Percentiles rank a stretch among this genome's conserved stretches.
These are phyloP conservation scores for Cliona cf. orientalis DNA, from an alignment of 37 sponge, comb jelly and placozoan genomes.

Conservation along the genomic window DNA sequence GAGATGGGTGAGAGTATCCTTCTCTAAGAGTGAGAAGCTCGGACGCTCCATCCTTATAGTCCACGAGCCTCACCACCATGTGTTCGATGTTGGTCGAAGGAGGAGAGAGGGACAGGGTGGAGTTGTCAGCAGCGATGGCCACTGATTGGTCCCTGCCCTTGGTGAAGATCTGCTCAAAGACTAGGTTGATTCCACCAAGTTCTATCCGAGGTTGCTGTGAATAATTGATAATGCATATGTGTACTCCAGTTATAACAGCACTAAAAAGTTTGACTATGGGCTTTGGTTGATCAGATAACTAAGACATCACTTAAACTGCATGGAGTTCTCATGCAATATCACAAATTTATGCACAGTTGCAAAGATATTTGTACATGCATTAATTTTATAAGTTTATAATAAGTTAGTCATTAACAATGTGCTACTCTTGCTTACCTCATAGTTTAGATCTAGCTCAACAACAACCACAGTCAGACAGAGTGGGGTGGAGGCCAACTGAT, in stretches of 20 bases:
- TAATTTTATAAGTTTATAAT: too few relatives aligned
- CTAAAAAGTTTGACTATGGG: not conserved
- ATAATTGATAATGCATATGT: not conserved
- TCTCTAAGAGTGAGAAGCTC: conserved; percentile 32
- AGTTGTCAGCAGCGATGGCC: conserved; percentile 15
- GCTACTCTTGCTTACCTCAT: conserved; percentile 3
- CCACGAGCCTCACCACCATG: conserved; percentile 48
- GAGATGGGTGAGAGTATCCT: conserved; percentile 36
- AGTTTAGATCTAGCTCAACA: not conserved
- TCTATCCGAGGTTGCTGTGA: conserved; percentile 5
- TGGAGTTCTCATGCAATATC: too few relatives aligned
- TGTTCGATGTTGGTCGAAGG: conserved; percentile 43
- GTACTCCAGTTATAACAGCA: not conserved
- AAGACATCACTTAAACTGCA: too few relatives aligned
- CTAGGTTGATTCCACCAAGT: not conserved
- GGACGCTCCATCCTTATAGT: conserved; percentile 30
- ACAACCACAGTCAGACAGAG: conserved; percentile 43
- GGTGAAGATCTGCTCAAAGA: conserved; percentile 42
- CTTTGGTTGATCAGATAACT: too few relatives aligned
- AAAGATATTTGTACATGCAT: too few relatives aligned
- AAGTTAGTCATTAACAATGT: too few relatives aligned
- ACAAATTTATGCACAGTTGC: too few relatives aligned
- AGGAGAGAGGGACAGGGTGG: conserved; percentile 19
- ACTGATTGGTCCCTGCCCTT: conserved; percentile 51
- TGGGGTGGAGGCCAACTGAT: conserved; percentile 19